Percentiles rank a stretch among this genome's conserved stretches.
Conservation (phyloP, 1,140 invertebrate species). For the Battus philenor region DNA sequence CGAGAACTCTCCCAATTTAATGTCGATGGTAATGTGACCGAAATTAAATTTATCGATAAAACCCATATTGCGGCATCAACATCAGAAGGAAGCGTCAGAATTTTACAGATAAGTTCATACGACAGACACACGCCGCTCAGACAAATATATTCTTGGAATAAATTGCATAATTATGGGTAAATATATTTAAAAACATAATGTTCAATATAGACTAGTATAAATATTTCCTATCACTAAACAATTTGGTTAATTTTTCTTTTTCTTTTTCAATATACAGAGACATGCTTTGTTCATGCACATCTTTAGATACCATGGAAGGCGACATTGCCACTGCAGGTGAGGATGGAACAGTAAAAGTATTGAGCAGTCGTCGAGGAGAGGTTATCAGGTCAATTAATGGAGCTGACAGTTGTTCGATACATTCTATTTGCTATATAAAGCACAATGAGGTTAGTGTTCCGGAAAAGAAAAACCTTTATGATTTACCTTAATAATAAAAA, state of each 20-base stretch:
- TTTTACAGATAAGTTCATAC: conserved; percentile 78
- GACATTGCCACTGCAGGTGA: conserved; percentile 88
- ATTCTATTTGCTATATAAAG: conserved; percentile 85
- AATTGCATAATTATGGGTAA: conserved; percentile 81
- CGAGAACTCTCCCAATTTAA: conserved; percentile 65
- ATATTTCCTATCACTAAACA: too few species aligned
- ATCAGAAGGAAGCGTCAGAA: conserved; percentile 79
- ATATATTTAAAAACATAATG: too few species aligned
- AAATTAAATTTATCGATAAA: conserved; percentile 80
- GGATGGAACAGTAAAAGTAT: conserved; percentile 86
- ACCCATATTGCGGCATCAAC: conserved; percentile 80
- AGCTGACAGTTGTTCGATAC: conserved; percentile 88
- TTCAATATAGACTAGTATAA: too few species aligned
- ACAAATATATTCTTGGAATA: conserved; percentile 70
- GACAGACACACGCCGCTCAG: conserved; percentile 68
- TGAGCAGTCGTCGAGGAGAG: conserved; percentile 79
- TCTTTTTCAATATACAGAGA: too few species aligned
- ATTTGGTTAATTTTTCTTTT: too few species aligned
- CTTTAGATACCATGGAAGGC: conserved; percentile 81
- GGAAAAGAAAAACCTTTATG: too few species aligned
- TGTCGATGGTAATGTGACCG: conserved; percentile 76
- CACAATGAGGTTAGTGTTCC: conserved; percentile 79
- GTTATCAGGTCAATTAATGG: conserved; percentile 80
- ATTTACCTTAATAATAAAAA: conserved; percentile 1
- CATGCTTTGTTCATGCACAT: conserved; percentile 79